Percentiles rank a stretch among this genome's conserved stretches.
These are phyloP conservation scores for Diarsia mendica DNA, from an alignment of 2,888 invertebrate genomes.

Conservation along the genomic window DNA sequence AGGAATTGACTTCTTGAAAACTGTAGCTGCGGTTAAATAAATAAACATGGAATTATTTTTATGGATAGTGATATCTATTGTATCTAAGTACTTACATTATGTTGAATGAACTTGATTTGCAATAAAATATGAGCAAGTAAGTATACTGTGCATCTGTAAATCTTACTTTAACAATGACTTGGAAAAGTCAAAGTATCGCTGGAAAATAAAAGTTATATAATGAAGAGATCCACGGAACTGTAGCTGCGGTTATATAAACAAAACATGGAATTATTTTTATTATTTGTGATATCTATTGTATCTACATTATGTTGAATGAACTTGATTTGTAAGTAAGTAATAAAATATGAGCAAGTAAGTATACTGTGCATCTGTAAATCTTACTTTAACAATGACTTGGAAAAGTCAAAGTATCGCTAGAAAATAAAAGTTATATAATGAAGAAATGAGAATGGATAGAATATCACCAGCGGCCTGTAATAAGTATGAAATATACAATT, in stretches of 20 bases:
- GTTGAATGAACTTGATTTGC: not conserved
- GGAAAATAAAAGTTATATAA: no score
- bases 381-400: not conserved
- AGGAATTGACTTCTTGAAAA: not conserved
- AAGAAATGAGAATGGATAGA: not conserved
- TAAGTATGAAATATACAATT: not conserved
- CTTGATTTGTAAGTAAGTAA: not conserved
- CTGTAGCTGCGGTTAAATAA: not conserved
- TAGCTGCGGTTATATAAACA: not conserved
- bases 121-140: not conserved
- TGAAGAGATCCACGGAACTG: no score
- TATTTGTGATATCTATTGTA: not conserved
- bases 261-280: not conserved
- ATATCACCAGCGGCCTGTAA: not conserved
- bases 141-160: not conserved
- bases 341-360: not conserved
- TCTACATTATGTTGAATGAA: not conserved
- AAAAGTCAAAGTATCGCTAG: not conserved
- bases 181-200: not conserved
- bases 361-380: not conserved
- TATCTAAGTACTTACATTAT: not conserved
- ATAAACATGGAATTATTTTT: not conserved
- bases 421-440: no score
- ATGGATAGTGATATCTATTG: not conserved
- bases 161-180: not conserved